Percentiles rank a stretch among this genome's conserved stretches.
Conservation (phyloP, 2,113 vertebrate species). For the Pseudopipra pipra region DNA sequence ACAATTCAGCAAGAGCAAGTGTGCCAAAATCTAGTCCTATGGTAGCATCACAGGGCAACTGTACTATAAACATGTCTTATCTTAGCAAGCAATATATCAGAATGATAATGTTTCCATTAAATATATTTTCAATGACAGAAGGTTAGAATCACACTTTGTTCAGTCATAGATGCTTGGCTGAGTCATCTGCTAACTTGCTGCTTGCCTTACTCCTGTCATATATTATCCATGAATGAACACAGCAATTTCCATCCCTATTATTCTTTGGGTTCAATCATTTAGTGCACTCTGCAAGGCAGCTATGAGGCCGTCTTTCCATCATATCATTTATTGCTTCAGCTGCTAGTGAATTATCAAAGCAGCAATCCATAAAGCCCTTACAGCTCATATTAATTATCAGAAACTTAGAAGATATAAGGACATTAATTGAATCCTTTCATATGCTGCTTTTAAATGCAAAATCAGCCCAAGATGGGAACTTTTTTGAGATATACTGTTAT, state of each 20-base stretch:
- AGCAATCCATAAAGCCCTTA: constrained; percentile 58
- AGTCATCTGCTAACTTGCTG: constrained; percentile 60
- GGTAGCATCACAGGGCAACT: constrained; percentile 6
- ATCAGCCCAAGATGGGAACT: background rate
- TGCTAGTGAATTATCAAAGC: constrained; percentile 47
- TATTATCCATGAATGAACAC: constrained; percentile 60
- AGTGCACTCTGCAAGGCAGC: constrained; percentile 23
- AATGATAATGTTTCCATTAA: constrained; percentile 66
- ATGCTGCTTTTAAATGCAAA: constrained; percentile 14
- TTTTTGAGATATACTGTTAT: background rate
- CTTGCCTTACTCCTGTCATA: constrained; percentile 57
- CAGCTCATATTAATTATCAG: constrained; percentile 63
- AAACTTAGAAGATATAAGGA: constrained; percentile 41
- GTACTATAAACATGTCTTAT: constrained; percentile 53
- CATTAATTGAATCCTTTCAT: constrained; percentile 25
- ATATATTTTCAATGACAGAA: constrained; percentile 69
- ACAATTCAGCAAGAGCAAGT: background rate
- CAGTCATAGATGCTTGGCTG: constrained; percentile 62
- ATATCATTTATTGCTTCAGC: constrained; percentile 48
- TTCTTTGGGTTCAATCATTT: constrained; percentile 45
- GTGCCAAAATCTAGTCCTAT: constrained; percentile 31
- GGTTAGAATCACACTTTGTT: constrained; percentile 70
- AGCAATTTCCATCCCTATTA: constrained; percentile 58
- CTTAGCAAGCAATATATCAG: constrained; percentile 61
- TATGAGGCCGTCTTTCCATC: constrained; percentile 35